A percentile compares a stretch with the other conserved stretches of the same genome.
phyloP scores from a whole-genome alignment of 2,797 vertebrate species.

The Silurus lanzhouensis region DNA sequence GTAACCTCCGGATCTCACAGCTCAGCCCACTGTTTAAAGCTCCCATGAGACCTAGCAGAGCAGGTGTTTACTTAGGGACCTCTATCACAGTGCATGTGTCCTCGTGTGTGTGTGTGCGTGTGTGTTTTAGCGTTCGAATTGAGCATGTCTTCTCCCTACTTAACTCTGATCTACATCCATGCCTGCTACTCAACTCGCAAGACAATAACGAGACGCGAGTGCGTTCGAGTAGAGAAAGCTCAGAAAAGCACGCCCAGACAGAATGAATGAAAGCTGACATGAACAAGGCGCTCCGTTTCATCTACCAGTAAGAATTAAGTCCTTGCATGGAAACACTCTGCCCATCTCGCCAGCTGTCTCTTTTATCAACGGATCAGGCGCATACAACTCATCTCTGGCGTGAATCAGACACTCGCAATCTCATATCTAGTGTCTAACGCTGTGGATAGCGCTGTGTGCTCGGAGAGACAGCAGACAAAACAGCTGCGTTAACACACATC shows the following conservation, averaged over 20 bases:
- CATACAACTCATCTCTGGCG: neutral
- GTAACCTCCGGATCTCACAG: constrained; percentile 42
- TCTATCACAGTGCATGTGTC: neutral
- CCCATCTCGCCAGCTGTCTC: constrained; percentile 18
- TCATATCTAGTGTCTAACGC: constrained; percentile 8
- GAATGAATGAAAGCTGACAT: constrained; percentile 18
- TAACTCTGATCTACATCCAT: neutral
- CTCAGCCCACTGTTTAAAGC: constrained; percentile 38
- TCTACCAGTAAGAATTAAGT: constrained; percentile 1
- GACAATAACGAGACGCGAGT: constrained; percentile 1
- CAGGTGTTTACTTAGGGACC: constrained; percentile 33
- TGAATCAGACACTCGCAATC: constrained; percentile 17
- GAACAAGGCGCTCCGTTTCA: constrained; percentile 18
- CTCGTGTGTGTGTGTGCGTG: constrained; percentile 19
- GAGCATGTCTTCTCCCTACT: neutral
- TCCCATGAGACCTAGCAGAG: constrained; percentile 39
- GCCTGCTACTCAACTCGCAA: neutral
- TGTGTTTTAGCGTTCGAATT: neutral
- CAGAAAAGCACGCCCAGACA: neutral
- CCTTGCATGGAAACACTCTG: neutral
- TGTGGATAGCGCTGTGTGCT: neutral
- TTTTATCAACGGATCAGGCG: neutral
- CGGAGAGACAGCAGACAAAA: constrained; percentile 19
- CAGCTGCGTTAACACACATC: constrained; percentile 13
- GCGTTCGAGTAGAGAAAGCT: neutral